Evolutionary conservation across 37 sponge, comb jelly and placozoan genomes (phyloP).

Genomic region (Theonella swinhoei): DNA sequence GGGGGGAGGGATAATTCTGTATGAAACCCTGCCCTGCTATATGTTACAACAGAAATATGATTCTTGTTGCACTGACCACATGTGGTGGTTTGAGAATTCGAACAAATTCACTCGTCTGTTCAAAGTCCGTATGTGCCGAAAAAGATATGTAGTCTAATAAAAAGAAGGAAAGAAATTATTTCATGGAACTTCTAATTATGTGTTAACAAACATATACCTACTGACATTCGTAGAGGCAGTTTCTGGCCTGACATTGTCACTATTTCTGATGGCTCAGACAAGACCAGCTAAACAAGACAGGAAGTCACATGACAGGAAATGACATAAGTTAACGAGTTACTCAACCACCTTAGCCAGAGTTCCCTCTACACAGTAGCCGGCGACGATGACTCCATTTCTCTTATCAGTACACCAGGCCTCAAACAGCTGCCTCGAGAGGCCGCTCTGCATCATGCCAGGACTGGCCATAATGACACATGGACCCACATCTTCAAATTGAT

Average conservation of each 20-base stretch:
- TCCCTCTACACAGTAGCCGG: constrained; percentile 99
- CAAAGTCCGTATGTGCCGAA: constrained; percentile 97
- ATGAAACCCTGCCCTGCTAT: too few species aligned
- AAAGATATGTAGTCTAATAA: constrained; percentile 93
- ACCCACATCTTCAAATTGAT: constrained; percentile 95
- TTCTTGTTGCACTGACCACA: constrained; percentile 59
- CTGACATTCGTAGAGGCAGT: constrained; percentile 87
- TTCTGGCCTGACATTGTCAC: constrained; percentile 84
- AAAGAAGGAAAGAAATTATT: background rate
- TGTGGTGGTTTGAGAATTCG: constrained; percentile 87
- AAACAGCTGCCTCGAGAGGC: constrained; percentile 95
- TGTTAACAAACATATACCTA: constrained; percentile 49
- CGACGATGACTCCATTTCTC: constrained; percentile 93
- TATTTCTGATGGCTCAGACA: constrained; percentile 95
- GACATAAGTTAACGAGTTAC: background rate
- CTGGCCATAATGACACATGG: constrained; percentile 99
- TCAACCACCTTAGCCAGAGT: constrained; percentile 92
- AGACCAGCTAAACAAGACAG: constrained; percentile 58
- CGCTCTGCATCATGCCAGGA: constrained; percentile 99
- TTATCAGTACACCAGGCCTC: constrained; percentile 98
- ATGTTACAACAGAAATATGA: constrained; percentile 7
- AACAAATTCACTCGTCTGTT: constrained; percentile 93
- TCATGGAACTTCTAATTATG: background rate
- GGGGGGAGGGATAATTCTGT: too few species aligned
- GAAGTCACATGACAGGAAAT: background rate